Base-by-base conservation (phyloP, 2,113 vertebrate species). In the Mirza zaza region DNA sequence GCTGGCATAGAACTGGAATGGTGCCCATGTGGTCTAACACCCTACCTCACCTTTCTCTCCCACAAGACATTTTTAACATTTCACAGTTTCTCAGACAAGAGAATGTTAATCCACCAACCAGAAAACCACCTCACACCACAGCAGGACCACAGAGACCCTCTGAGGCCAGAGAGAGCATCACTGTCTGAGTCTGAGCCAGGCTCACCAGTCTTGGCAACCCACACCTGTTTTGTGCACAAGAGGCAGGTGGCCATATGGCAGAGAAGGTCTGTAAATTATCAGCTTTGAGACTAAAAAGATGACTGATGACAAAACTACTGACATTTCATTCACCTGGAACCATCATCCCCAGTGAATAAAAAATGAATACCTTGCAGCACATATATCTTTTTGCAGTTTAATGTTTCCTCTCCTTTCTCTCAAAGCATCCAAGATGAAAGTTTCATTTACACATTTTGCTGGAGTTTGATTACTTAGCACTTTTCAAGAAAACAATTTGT, bases 281-380 rank as follows among this genome's bases (percentile, higher is more conserved):
- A 61, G 32, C 70, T 57, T 79, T 80, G 57, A 92, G 50, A 70
- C 84, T 90, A 65, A 89, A 97, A 89, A 87, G 52, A 75, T 67
- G 18, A 94, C 77, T 61, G 80, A 80, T 76, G n/a, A 71, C 76
- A 97, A 90, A 86, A 81, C 36, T 83, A 52, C 34, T 71, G 57
- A 94, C 32, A 97, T 87, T 92, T 87, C 63, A 52, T 55, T 91
- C 67, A 76, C 50, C 81, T 80, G 83, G 95, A 88, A 87, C 29
- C 3, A 36, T 52, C 59, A 36, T 70, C 45, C 91, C 50, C 12
- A 45, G 42, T 10, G 65, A 95, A 52, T 61, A 87, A 75, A 12
- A 79, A 87, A 87, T 25, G 2, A 81, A 89, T 80, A 45, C 34
- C 57, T 63, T 85, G 20, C 36, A 91, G 11, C n/a, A 15, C 39